Conservation (phyloP, 1,140 invertebrate genomes). For the Cephus cinctus region DNA sequence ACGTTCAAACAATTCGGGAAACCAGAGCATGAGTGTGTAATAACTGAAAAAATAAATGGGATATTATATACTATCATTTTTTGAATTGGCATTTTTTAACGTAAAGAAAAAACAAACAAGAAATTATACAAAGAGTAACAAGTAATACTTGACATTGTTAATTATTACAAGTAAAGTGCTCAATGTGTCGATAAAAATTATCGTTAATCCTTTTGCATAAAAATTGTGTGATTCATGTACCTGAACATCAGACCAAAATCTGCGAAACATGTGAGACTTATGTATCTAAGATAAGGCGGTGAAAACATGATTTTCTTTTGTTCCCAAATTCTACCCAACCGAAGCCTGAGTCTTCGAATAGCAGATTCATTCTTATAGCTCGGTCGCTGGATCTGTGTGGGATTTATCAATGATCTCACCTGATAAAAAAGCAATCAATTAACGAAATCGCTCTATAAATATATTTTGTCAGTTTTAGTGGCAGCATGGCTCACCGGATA, state of each 20-base stretch:
- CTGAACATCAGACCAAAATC: constrained; percentile 62
- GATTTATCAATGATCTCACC: constrained; percentile 54
- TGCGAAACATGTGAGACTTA: constrained; percentile 56
- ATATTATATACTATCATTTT: neutral
- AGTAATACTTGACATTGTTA: too few species aligned
- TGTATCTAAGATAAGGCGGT: constrained; percentile 55
- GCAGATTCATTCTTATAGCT: constrained; percentile 50
- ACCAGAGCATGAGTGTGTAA: constrained; percentile 69
- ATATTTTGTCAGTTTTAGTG: neutral
- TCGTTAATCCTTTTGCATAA: too few species aligned
- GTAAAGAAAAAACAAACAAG: neutral
- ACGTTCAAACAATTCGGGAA: constrained; percentile 66
- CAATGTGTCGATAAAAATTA: too few species aligned
- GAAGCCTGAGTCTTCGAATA: constrained; percentile 39
- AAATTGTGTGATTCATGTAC: too few species aligned
- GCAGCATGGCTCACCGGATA: constrained; percentile 56
- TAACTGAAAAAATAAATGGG: too few species aligned
- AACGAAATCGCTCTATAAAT: neutral
- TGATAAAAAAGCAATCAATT: constrained; percentile 17
- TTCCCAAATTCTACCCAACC: constrained; percentile 39
- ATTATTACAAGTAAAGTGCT: too few species aligned
- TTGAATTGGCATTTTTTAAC: neutral
- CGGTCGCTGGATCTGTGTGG: constrained; percentile 38
- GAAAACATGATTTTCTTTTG: constrained; percentile 33
- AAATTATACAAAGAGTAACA: too few species aligned